Base-by-base conservation (phyloP, 2,888 invertebrate species). In the Theristus sp. region DNA sequence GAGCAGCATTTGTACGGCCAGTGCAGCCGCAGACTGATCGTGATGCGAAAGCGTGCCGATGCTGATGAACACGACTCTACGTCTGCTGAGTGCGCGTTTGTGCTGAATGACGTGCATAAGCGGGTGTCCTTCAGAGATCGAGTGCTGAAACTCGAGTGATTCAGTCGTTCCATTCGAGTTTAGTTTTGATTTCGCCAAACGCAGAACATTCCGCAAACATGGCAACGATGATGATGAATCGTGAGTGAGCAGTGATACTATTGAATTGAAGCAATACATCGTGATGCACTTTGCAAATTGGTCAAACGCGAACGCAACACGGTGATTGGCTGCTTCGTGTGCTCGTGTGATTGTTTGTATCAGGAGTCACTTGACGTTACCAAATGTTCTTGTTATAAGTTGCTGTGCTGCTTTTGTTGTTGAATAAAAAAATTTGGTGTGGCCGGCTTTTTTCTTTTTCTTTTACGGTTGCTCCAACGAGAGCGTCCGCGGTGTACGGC, bases 21-120 rank as follows among this genome's bases (percentile, higher is more conserved):
- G 67, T 84, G 89, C 0, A 83, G 88, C 20, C 80, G 94, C 28
- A 77, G 90, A 56, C 79, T 94, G 53, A 81, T 94, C 29, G 89
- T 90, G 0, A 89, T 86, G 76, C 83, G 84, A 75, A 93, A 91
- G 78, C 38, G 17, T 17, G 17, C 38, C n/a, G n/a, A n/a, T n/a
- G n/a, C n/a, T n/a, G n/a, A n/a, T 38, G 38, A 38, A 17, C 38
- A 6, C 6, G 17, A 6, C 10, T 38, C 38, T 6, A 38, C 38
- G 38, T 38, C 38, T 13, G 17, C 6, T 38, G 49, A 49, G 24
- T 6, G 24, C 20, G 49, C 49, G 20, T 49, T 17, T 27, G 55
- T 55, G 26, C 25, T 26, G 26, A 27, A 26, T n/a, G 22, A 55
- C 55, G 26, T 55, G 6, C 55, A 55, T n/a, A 27, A 55, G 29